Evolutionary conservation across 2,113 vertebrate genomes (phyloP).

Genomic region (Epinephelus fuscoguttatus): DNA sequence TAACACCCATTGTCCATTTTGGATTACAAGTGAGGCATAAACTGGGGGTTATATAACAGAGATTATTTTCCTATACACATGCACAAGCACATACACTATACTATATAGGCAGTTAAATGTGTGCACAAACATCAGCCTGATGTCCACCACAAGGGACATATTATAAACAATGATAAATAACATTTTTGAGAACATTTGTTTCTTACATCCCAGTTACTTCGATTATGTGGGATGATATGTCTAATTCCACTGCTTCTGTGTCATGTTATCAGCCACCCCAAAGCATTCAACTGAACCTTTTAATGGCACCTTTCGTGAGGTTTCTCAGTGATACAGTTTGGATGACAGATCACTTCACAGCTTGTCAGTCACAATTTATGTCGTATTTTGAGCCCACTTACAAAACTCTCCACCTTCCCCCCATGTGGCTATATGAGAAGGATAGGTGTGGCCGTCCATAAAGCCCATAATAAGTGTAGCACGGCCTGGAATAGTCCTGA

Average conservation of each 20-base stretch:
- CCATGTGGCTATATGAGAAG: constrained; percentile 19
- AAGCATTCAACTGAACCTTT: neutral
- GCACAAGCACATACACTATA: too few species aligned
- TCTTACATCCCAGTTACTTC: too few species aligned
- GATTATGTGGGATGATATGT: neutral
- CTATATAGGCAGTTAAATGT: too few species aligned
- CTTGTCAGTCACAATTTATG: neutral
- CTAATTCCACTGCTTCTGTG: neutral
- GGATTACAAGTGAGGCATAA: too few species aligned
- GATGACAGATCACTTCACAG: neutral
- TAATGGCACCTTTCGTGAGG: neutral
- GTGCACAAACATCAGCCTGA: too few species aligned
- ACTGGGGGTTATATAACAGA: too few species aligned
- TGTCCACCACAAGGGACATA: too few species aligned
- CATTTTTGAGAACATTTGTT: too few species aligned
- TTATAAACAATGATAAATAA: too few species aligned
- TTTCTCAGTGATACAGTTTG: neutral
- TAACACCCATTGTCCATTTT: too few species aligned
- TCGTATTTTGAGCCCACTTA: neutral
- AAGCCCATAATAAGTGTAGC: constrained; percentile 61
- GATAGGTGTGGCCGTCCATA: constrained; percentile 52
- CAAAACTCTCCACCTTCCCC: constrained; percentile 10
- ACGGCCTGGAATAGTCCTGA: constrained; percentile 63
- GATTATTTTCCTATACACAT: too few species aligned
- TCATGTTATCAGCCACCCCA: neutral